Evolutionary conservation across 2,113 vertebrate genomes (phyloP), one percentile per base, ranked within the genome.

Genomic region (Cynopterus brachyotis): DNA sequence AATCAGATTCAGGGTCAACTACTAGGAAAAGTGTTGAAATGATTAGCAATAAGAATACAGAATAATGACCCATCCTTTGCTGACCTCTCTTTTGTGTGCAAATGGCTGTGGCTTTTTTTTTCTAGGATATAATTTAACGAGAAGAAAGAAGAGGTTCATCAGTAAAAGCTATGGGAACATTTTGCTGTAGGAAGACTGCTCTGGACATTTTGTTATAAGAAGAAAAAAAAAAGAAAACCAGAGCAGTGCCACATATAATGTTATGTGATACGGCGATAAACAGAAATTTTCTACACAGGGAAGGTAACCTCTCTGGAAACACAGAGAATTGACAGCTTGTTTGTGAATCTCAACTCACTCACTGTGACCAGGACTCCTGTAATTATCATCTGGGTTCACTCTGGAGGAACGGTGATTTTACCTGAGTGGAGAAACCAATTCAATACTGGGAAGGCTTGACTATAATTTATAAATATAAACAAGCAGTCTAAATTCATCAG

Each of bases 311-410:
- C 6, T 94, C 4, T 32, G 2, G 5, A 64, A 64, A 73, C 9
- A 69, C 2, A 28, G 37, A 45, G 4, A n/a, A 59, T 30, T 60
- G n/a, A 55, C 35, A 75, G 35, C 2, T 64, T 76, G 60, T 12
- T 10, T 95, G 2, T 91, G 66, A 67, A 66, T 84, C 15, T 1
- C 5, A 37, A 79, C 79, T 79, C 62, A 40, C 8, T 81, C 24
- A 11, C 1, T 0, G 4, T 5, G 6, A 40, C 3, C 42, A 37
- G 17, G 12, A 30, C 19, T 28, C 22, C 26, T 57, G 0, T 47
- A 5, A 37, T 37, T 15, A 26, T 64, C 9, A 8, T 13, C 19
- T 85, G 24, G 55, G 35, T 80, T 84, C 70, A 40, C 32, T 89
- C 24, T 72, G 37, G 20, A 85, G 59, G 59, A 66, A n/a, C 8